Evolutionary conservation across 1,140 invertebrate species (phyloP).

Genomic region (Heterodera carotae): DNA sequence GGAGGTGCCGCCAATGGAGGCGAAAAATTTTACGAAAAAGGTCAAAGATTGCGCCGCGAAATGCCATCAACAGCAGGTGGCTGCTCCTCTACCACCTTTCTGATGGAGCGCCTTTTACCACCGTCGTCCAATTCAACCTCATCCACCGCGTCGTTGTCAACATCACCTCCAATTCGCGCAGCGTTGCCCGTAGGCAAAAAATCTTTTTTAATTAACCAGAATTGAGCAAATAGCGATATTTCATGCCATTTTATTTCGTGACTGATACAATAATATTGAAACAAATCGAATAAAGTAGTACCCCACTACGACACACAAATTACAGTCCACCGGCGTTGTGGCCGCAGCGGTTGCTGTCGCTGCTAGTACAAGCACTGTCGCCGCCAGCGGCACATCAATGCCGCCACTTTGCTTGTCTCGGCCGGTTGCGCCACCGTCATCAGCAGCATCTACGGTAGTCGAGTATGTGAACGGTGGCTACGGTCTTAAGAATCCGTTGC

Average conservation of each 20-base stretch:
- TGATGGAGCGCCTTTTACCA: not conserved
- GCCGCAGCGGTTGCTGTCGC: conserved; percentile 1
- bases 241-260: no score
- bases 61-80: not conserved
- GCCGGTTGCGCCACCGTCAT: not conserved
- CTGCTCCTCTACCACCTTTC: not conserved
- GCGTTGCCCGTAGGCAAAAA: not conserved
- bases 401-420: not conserved
- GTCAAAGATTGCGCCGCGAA: no score
- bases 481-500: conserved; percentile 90
- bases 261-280: no score
- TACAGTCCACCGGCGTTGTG: not conserved
- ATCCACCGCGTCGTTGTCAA: not conserved
- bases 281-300: not conserved
- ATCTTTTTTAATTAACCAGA: no score
- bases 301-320: no score
- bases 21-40: not conserved
- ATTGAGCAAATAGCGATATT: no score
- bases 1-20: not conserved
- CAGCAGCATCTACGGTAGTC: not conserved
- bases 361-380: not conserved
- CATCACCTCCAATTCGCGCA: not conserved
- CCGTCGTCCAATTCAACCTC: not conserved
- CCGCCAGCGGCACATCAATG: conserved; percentile 3
- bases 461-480: conserved; percentile 98